Evolutionary conservation across 2,113 vertebrate genomes (phyloP).

Genomic region (Pteronura brasiliensis): DNA sequence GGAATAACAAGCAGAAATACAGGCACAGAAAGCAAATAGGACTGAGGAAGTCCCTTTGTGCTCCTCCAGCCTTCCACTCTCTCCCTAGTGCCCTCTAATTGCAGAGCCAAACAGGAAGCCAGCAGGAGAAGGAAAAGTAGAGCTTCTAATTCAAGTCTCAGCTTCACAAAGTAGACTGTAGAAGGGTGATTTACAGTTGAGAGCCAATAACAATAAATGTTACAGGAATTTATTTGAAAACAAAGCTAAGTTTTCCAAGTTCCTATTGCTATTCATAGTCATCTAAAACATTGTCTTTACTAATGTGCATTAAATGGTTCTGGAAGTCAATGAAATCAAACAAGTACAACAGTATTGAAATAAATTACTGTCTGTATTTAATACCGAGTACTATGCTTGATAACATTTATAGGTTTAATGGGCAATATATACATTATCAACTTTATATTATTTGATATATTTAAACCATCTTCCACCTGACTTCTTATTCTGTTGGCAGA

Average conservation of each 20-base stretch:
- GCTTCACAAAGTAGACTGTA: not conserved
- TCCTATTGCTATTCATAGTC: not conserved
- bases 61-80: not conserved
- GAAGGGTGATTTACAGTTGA: not conserved
- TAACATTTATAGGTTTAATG: not conserved
- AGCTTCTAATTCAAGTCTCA: not conserved
- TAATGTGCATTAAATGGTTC: not conserved
- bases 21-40: not conserved
- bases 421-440: not conserved
- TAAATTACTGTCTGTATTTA: not conserved
- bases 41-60: not conserved
- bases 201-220: not conserved
- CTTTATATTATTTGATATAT: not conserved
- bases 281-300: not conserved
- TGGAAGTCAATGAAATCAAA: not conserved
- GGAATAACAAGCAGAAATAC: not conserved
- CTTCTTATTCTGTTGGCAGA: not conserved
- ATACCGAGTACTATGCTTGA: not conserved
- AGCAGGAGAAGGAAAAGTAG: not conserved
- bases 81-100: not conserved
- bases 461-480: not conserved
- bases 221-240: not conserved
- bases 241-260: not conserved
- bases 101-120: not conserved
- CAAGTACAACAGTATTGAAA: not conserved